These are phyloP conservation scores for Zaprionus lineosus DNA, from an alignment of 2,888 invertebrate species.

Conservation along the genomic window DNA sequence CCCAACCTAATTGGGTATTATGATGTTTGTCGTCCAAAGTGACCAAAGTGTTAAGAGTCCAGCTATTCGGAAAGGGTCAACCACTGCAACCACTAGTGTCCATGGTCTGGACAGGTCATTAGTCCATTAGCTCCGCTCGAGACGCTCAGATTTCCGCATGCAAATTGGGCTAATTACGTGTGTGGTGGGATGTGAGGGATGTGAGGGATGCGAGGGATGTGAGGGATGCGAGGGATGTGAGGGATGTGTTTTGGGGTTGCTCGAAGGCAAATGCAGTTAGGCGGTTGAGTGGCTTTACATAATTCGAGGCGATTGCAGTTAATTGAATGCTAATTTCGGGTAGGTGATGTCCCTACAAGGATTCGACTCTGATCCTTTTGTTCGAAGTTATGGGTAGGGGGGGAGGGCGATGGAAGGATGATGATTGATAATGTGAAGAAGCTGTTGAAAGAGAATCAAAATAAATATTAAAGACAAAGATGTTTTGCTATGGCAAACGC, in stretches of 20 bases:
- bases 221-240: not conserved
- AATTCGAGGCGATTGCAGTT: conserved; percentile 30
- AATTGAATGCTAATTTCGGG: conserved; percentile 39
- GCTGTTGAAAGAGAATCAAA: conserved; percentile 7
- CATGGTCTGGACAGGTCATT: no score
- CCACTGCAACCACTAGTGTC: no score
- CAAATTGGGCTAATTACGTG: conserved; percentile 45
- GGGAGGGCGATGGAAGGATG: conserved; percentile 39
- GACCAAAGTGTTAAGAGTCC: conserved; percentile 16
- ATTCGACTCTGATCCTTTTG: not conserved
- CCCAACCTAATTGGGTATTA: no score
- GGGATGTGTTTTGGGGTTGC: conserved; percentile 5
- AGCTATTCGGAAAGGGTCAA: conserved; percentile 25
- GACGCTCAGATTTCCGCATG: conserved; percentile 27
- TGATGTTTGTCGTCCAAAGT: not conserved
- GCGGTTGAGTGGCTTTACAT: not conserved
- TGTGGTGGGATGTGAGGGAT: conserved; percentile 16
- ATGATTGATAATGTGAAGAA: conserved; percentile 50
- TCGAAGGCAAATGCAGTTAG: conserved; percentile 12
- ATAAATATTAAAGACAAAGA: not conserved
- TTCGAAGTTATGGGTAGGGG: no score
- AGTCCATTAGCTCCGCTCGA: conserved; percentile 7
- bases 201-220: conserved; percentile 23
- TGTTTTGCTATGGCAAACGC: not conserved
- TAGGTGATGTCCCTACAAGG: not conserved